phyloP scores from a whole-genome alignment of 2,888 invertebrate genomes.

The Phyllotreta cruciferae region DNA sequence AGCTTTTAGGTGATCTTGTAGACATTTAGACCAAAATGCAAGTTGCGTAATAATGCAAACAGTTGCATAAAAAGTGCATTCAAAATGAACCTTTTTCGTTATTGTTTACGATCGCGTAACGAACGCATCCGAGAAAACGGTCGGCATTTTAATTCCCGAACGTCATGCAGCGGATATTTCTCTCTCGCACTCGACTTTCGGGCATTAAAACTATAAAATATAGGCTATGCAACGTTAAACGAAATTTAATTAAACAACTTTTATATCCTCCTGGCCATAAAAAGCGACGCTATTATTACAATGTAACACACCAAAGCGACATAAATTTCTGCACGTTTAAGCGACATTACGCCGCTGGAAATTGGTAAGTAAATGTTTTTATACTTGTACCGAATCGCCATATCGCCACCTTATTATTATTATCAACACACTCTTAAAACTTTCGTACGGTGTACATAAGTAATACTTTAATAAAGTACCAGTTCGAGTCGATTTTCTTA shows the following conservation, averaged over 20 bases:
- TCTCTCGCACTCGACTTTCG: conserved; percentile 41
- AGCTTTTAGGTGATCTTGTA: too few species aligned
- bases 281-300: conserved; percentile 58
- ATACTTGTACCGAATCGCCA: conserved; percentile 30
- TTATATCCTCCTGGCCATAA: conserved; percentile 58
- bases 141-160: conserved; percentile 46
- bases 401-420: conserved; percentile 19
- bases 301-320: conserved; percentile 55
- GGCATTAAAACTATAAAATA: conserved; percentile 55
- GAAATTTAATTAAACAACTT: conserved; percentile 61
- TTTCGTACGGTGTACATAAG: conserved; percentile 6
- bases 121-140: conserved; percentile 42
- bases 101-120: conserved; percentile 46
- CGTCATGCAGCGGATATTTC: conserved; percentile 48
- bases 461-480: not conserved
- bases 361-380: conserved; percentile 44
- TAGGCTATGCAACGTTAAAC: conserved; percentile 58
- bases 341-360: conserved; percentile 45
- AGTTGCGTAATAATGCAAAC: conserved; percentile 17
- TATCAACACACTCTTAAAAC: conserved; percentile 2
- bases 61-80: conserved; percentile 10
- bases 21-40: too few species aligned
- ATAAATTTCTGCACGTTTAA: conserved; percentile 55
- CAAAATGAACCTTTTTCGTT: conserved; percentile 38
- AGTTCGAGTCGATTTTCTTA: too few species aligned